Percentiles rank a stretch among this genome's conserved stretches.
Evolutionary conservation across 2,113 vertebrate genomes (phyloP).

Genomic region (Australoheros scitulus): DNA sequence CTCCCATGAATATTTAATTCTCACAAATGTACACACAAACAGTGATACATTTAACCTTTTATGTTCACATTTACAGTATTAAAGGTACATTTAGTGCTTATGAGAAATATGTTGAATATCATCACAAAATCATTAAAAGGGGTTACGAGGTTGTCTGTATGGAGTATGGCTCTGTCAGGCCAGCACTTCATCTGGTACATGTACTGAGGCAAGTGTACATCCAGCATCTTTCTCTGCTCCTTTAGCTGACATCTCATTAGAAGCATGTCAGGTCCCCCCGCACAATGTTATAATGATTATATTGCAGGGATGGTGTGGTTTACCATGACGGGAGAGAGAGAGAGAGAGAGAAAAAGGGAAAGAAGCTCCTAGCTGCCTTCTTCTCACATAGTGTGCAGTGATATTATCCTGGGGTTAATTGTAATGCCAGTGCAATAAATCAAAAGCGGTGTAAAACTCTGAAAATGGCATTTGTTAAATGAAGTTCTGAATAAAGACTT

Average conservation of each 20-base stretch:
- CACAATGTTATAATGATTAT: conserved; percentile 43
- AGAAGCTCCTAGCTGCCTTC: conserved; percentile 7
- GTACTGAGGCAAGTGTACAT: conserved; percentile 24
- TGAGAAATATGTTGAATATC: conserved; percentile 12
- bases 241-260: conserved; percentile 61
- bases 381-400: conserved; percentile 25
- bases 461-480: conserved; percentile 23
- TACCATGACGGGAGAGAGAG: conserved; percentile 4
- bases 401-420: conserved; percentile 51
- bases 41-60: conserved; percentile 6
- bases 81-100: background rate
- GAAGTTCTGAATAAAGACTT: background rate
- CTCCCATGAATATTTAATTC: conserved; percentile 10
- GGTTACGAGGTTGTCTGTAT: conserved; percentile 21
- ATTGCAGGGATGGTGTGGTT: conserved; percentile 43
- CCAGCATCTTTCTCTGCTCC: conserved; percentile 13
- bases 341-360: background rate
- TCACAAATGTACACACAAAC: background rate
- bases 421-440: conserved; percentile 13
- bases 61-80: background rate
- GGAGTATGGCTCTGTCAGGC: conserved; percentile 18
- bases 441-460: conserved; percentile 20
- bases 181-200: conserved; percentile 21
- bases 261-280: conserved; percentile 26
- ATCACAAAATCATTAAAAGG: conserved; percentile 35